phyloP scores from a whole-genome alignment of 2,888 invertebrate genomes.

The Rhyacophila evoluta region DNA sequence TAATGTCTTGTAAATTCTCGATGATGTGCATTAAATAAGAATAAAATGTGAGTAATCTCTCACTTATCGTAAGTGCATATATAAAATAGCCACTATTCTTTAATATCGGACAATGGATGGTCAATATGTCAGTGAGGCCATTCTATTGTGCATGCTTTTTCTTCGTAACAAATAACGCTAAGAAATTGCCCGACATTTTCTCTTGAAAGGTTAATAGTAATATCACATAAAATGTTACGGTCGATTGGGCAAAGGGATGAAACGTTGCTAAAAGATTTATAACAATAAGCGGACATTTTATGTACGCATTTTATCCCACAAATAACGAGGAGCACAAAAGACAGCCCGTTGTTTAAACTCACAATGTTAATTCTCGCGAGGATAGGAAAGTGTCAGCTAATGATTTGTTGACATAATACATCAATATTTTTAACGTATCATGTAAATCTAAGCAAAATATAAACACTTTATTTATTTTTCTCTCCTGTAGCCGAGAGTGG shows the following conservation, averaged over 20 bases:
- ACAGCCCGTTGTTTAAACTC: not conserved
- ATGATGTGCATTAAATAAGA: too few species aligned
- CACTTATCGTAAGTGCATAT: not conserved
- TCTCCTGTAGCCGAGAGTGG: too few species aligned
- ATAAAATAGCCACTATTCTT: constrained; percentile 3
- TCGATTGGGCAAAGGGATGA: not conserved
- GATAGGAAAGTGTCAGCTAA: too few species aligned
- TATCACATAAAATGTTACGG: not conserved
- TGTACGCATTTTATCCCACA: not conserved
- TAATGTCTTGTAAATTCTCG: too few species aligned
- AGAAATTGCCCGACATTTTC: constrained; percentile 14
- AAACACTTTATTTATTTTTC: too few species aligned
- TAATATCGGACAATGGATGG: constrained; percentile 13
- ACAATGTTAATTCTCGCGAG: not conserved
- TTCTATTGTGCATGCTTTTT: not conserved
- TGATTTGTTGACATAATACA: too few species aligned
- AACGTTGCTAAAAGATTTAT: constrained; percentile 16
- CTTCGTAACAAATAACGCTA: constrained; percentile 13
- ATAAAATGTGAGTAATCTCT: too few species aligned
- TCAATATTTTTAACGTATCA: too few species aligned
- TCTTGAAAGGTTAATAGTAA: constrained; percentile 18
- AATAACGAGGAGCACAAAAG: not conserved
- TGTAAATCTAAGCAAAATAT: too few species aligned
- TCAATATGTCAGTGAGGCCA: constrained; percentile 22
- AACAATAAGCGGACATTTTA: not conserved